Evolutionary conservation across 2,888 invertebrate species (phyloP), one percentile per base, ranked within the genome.

Genomic region (Resseliella maxima): DNA sequence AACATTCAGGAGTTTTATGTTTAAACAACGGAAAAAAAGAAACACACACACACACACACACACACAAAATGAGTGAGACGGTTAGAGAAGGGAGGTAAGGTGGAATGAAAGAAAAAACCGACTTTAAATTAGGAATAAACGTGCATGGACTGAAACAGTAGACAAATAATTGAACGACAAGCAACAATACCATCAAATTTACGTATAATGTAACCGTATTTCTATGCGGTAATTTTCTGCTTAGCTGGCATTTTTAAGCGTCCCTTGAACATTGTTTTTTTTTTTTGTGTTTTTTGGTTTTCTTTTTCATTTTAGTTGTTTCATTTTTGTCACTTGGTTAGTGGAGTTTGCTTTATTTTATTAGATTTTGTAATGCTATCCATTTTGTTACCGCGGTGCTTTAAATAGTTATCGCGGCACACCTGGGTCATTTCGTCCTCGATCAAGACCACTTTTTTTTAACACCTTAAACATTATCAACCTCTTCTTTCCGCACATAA

Each of bases 171-270:
- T 31, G 31, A 72, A 27, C 31, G 15, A 10, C 31, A 15, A 31
- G 72, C n/a, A n/a, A 72, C 31, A 72, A 72, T n/a, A 35, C 10
- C 31, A 27, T 72, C 31, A 35, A 72, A 72, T 72, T 72, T 35
- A 72, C 31, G 72, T 72, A 41, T 15, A 12, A 59, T 27, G 24
- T 59, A n/a, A 59, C 5, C 18, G 50, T 59, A 15, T 72, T 72
- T 31, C 10, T 31, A 72, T 72, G 72, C 72, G 72, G 12, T 18
- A 72, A 72, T 31, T 72, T 72, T 72, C 72, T 31, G 72, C 72
- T 72, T 72, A 31, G 72, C 72, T 72, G 35, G 72, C 72, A 72
- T 72, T 72, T 8, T 72, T 72, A 1, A 18, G 31, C 15, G 31
- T 72, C 31, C 72, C 72, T 35, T 18, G 10, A 3, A 12, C 24